Evolutionary conservation across 2,888 invertebrate genomes (phyloP).

Genomic region (Eueremaeus valkanovi): DNA sequence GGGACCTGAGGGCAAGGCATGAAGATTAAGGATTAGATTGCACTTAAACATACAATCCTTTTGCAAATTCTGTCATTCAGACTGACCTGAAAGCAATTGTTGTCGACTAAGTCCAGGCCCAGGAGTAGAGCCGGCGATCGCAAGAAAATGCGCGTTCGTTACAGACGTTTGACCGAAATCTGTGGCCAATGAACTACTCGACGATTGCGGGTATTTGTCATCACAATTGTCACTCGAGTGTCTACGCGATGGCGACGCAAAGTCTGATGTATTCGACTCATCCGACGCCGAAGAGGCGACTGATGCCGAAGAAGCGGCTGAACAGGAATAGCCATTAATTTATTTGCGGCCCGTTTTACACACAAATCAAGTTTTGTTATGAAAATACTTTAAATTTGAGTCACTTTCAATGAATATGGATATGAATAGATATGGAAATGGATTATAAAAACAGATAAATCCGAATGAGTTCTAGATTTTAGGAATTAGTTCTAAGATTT

Average conservation of each 20-base stretch:
- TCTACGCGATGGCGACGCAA: conserved; percentile 45
- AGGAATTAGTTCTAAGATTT: too few relatives aligned
- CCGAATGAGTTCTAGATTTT: too few relatives aligned
- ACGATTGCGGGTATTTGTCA: conserved; percentile 30
- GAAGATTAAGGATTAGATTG: too few relatives aligned
- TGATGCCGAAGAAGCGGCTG: conserved; percentile 45
- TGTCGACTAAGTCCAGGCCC: conserved; percentile 46
- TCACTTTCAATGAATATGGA: too few relatives aligned
- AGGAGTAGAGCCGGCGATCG: conserved; percentile 38
- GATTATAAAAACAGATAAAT: too few relatives aligned
- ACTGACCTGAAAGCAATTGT: conserved; percentile 53
- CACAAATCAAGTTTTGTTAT: too few relatives aligned
- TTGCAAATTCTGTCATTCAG: background rate
- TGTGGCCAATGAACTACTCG: conserved; percentile 20
- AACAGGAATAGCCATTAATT: too few relatives aligned
- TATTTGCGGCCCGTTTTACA: too few relatives aligned
- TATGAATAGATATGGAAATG: too few relatives aligned
- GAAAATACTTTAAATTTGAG: too few relatives aligned
- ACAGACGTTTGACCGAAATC: conserved; percentile 42
- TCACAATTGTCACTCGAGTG: conserved; percentile 44
- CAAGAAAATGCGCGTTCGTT: conserved; percentile 41
- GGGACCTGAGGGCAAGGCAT: too few relatives aligned
- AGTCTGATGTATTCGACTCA: conserved; percentile 47
- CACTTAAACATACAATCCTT: background rate
- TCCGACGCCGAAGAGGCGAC: conserved; percentile 47